Conservation (phyloP, 2,888 invertebrate species). For the Xestoiulus laeticollis region DNA sequence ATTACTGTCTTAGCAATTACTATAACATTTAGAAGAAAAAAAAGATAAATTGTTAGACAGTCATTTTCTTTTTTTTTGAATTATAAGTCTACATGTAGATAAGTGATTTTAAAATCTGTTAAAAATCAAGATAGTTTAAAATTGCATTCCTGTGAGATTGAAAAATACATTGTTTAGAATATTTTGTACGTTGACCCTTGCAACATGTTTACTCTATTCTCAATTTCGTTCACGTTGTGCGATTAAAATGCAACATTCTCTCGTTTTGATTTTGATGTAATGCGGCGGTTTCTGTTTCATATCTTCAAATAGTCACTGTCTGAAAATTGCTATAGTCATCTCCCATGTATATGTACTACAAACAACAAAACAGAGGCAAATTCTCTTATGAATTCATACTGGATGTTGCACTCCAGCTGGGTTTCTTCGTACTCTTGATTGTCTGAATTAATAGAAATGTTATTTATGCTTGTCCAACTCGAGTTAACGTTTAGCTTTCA, state of each 20-base stretch:
- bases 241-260: not conserved
- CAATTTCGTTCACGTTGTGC: not conserved
- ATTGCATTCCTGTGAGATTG: too few relatives aligned
- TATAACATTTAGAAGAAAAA: not conserved
- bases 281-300: not conserved
- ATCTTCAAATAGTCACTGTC: slow-evolving; percentile 19
- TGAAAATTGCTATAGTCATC: slow-evolving; percentile 22
- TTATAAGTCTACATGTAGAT: too few relatives aligned
- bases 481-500: not conserved
- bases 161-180: too few relatives aligned
- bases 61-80: too few relatives aligned
- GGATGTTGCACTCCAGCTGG: not conserved
- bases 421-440: slow-evolving; percentile 2
- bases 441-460: slow-evolving; percentile 30
- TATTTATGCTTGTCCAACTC: slow-evolving; percentile 17
- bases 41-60: too few relatives aligned
- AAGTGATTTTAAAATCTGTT: too few relatives aligned
- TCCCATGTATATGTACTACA: not conserved
- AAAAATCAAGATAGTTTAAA: not conserved
- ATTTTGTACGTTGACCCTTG: too few relatives aligned
- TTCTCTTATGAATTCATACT: slow-evolving; percentile 9
- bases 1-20: not conserved
- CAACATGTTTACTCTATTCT: not conserved
- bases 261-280: slow-evolving; percentile 3
- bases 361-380: not conserved